Evolutionary conservation across 1,140 invertebrate species (phyloP), one percentile per base, ranked within the genome.

Genomic region (Bombus difficillimus): DNA sequence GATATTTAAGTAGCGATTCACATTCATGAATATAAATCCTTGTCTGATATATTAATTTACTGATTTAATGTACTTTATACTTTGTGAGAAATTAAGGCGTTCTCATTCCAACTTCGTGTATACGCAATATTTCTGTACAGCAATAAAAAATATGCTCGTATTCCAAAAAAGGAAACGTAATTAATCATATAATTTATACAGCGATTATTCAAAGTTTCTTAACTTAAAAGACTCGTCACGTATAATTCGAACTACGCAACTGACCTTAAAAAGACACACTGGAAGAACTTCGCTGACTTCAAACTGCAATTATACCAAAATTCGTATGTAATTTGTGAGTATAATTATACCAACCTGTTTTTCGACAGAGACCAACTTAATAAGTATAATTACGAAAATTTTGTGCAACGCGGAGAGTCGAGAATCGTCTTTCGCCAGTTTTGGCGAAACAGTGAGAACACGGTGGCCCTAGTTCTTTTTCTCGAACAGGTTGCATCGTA

Each of bases 321-420:
- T 62, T 62, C n/a, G 25, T 62, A n/a, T 62, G 28, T n/a, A 62
- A 62, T 62, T 13, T 62, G 59, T 28, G 62, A 37, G 25, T 8
- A 72, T 72, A 87, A 88, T 88, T 86, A 82, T 66, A 77, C 66
- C 34, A 43, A 76, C 39, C 53, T 59, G 79, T 64, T 39, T 41
- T 81, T 62, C 32, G 64, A 37, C 81, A 59, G 66, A 57, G n/a
- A 34, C 72, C 66, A 69, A 28, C 53, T 77, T 82, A 81, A 66
- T 75, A 62, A 86, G 39, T 66, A 25, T 74, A 75, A 87, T 77
- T 39, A 39, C 53, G 28, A 71, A 22, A 25, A 37, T 72, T 72
- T 81, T 28, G 34, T 25, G 75, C 34, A 68, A 62, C 22, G 34
- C 39, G 18, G 5, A 12, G 37, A 76, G 18, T 53, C 47, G 47